These are phyloP conservation scores for Dasysyrphus tricinctus DNA, from an alignment of 2,888 invertebrate species.

Conservation along the genomic window DNA sequence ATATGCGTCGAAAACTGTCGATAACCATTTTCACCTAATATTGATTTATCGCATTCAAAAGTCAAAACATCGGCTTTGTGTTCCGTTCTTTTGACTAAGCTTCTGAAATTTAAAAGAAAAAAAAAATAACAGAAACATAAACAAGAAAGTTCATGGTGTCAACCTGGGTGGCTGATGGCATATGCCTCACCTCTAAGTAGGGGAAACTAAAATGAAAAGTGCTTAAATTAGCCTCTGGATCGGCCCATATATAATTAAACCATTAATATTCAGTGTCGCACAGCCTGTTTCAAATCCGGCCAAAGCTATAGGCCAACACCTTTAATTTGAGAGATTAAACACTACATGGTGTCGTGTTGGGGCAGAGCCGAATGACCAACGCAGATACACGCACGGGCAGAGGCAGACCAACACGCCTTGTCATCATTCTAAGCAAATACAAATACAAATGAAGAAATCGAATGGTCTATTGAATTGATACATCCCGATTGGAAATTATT, in stretches of 20 bases:
- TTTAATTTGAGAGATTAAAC: constrained; percentile 55
- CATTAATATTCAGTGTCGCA: constrained; percentile 71
- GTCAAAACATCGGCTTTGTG: constrained; percentile 24
- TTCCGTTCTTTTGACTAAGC: constrained; percentile 7
- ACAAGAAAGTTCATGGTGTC: constrained; percentile 57
- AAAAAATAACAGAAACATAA: constrained; percentile 5
- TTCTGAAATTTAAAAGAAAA: constrained; percentile 39
- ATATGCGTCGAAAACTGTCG: constrained; percentile 58
- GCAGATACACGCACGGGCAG: constrained; percentile 3
- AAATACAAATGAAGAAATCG: constrained; percentile 62
- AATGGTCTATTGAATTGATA: constrained; percentile 63
- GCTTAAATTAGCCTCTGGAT: constrained; percentile 48
- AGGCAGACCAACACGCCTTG: constrained; percentile 19
- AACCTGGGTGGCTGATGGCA: constrained; percentile 63
- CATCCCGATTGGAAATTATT: constrained; percentile 70
- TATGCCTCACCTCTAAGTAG: constrained; percentile 5
- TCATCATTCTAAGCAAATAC: constrained; percentile 35
- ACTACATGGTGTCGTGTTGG: constrained; percentile 37
- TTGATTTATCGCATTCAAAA: constrained; percentile 65
- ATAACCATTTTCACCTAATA: constrained; percentile 59
- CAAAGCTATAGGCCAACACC: constrained; percentile 56
- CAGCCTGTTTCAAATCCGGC: constrained; percentile 63
- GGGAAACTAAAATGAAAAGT: constrained; percentile 17
- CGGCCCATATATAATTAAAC: constrained; percentile 67
- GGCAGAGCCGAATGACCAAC: background rate